A percentile compares a stretch with the other conserved stretches of the same genome.
phyloP scores from a whole-genome alignment of 1,140 invertebrate genomes.

The Cotesia glomerata region DNA sequence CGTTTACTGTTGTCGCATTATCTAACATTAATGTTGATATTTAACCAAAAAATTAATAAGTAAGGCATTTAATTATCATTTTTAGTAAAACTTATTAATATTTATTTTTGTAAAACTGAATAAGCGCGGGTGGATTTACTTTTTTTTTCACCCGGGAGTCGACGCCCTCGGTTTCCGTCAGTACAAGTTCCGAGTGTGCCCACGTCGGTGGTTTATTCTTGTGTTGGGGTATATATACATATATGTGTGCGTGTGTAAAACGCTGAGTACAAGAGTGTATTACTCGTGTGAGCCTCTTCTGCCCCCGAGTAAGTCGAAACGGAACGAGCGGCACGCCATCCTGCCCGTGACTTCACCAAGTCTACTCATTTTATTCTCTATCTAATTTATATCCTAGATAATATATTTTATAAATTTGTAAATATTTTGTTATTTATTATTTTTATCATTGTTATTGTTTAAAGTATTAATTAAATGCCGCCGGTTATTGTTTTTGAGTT shows the following conservation, averaged over 20 bases:
- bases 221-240: neutral
- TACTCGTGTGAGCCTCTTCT: conserved; percentile 13
- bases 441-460: too few species aligned
- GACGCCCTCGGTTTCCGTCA: conserved; percentile 12
- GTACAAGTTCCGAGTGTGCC: neutral
- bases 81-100: neutral
- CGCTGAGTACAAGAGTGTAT: neutral
- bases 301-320: conserved; percentile 5
- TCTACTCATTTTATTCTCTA: neutral
- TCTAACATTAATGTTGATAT: conserved; percentile 10
- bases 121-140: too few species aligned
- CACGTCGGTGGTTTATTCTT: conserved; percentile 17
- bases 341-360: neutral
- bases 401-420: too few species aligned
- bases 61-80: neutral
- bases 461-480: too few species aligned
- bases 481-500: too few species aligned
- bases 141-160: neutral
- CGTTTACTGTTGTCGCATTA: conserved; percentile 37
- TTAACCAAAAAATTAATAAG: neutral
- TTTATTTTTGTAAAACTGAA: too few species aligned
- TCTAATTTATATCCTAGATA: neutral
- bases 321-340: conserved; percentile 28
- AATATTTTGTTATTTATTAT: too few species aligned
- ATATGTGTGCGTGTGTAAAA: neutral